Evolutionary conservation across 2,888 invertebrate genomes (phyloP), one percentile per base, ranked within the genome.

Genomic region (Margaritifera margaritifera): DNA sequence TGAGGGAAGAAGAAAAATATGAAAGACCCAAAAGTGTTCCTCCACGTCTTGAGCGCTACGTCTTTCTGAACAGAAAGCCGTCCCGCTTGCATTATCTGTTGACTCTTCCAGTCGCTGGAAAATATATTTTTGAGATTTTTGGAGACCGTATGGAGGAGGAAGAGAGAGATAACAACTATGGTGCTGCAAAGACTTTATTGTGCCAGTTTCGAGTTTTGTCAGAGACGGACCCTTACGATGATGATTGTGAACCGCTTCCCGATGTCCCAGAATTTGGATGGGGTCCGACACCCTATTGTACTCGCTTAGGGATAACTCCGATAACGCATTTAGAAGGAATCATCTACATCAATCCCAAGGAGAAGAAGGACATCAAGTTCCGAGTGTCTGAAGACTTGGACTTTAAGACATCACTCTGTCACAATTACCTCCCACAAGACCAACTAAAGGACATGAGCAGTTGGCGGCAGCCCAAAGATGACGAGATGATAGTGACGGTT

Each of bases 271-370:
- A 66, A 2, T 71, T 71, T 54, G 81, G 81, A n/a, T 81, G 79
- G 79, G 81, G 81, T 22, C 79, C 79, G 5, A 78, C 77, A 15
- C 79, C 79, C 1, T 56, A 66, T 20, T 79, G 78, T 60, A 51
- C 64, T 27, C 27, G 64, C 22, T 53, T 74, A 11, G 80, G 80
- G 3, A 65, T 80, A 27, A 55, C 74, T 24, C 75, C 80, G 1
- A 56, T 77, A 8, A 69, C 77, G 0, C 76, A 80, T 56, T 66
- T 68, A 52, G 77, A 76, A 42, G 76, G 80, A 1, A 68, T 64
- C 27, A 77, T 82, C 18, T 79, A 70, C 59, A 74, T 79, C 1
- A 72, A 71, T 27, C 78, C 79, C 0, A 75, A 74, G 19, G 78
- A 75, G 15, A 52, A 64, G n/a, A 64, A 72, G 19, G 70, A 74